Base-by-base conservation (phyloP, 2,888 invertebrate species). In the Antheraea assamensis region DNA sequence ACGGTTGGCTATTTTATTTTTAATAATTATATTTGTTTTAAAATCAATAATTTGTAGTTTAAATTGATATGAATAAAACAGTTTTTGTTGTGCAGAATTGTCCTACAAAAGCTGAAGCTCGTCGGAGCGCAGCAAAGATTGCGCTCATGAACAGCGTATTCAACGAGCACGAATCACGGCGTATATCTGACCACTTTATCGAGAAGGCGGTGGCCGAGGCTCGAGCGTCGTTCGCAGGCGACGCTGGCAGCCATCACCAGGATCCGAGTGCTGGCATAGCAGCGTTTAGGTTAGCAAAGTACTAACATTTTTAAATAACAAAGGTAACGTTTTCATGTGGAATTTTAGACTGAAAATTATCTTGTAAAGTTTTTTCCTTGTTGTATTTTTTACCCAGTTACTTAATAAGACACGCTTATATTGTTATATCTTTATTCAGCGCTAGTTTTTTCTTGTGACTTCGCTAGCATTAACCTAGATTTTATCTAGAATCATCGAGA, bases 81-180 rank as follows among this genome's bases (percentile, higher is more conserved):
- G 27, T 21, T 30, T 71, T 52, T 68, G 71, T 52, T 73, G 35
- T n/a, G 7, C 94, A 98, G 97, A 98, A 98, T 89, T 98, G 98
- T 88, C 98, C 98, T 3, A 99, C 98, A 35, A 99, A 99, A 90
- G 98, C 98, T 10, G 99, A 99, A 88, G 99, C 99, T 7, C 95
- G 98, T 70, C 95, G 98, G 81, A 98, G 98, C 84, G 98, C 98
- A 0, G 99, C 99, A 1, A 98, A 99, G 95, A 98, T 99, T 80
- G 99, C 99, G 1, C 95, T 99, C 27, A 99, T 99, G 98, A 99
- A 99, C 94, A 98, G 98, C 17, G 98, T 99, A 72, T 99, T 99
- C 92, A 99, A 99, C 89, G 99, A 99, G 85, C 99, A 99, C 91
- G 98, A 98, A 66, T 98, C 98, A 2, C 95, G 99, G 75, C 96